Evolutionary conservation across 2,888 invertebrate species (phyloP), one percentile per base, ranked within the genome.

Genomic region (Dioctria rufipes): DNA sequence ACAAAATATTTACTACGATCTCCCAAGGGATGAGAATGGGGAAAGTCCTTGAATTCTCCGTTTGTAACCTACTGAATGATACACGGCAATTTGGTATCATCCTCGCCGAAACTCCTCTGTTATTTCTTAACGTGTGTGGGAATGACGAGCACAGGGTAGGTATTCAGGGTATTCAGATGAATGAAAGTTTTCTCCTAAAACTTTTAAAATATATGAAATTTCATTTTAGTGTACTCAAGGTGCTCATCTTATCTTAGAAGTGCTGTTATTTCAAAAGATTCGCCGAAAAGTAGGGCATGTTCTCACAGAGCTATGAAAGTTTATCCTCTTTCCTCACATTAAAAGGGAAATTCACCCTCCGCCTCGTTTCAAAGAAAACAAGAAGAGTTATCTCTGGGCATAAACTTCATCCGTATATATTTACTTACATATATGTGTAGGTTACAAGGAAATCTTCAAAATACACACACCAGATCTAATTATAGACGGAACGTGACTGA

Each of bases 401-500:
- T 60, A 75, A 75, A 75, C 75, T 61, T 75, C 42, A 58, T 46
- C 60, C 75, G 43, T 25, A 13, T 42, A 60, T 54, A 75, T 42
- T 25, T 25, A 25, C 25, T 25, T 25, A 43, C 40, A 75, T 75
- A 13, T n/a, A 75, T 43, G 75, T 40, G 39, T 60, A 61, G 75
- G 75, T 42, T 37, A 39, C 67, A 39, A 46, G 51, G 71, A 71
- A 71, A 71, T 71, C 77, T 63, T 77, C 46, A 61, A 77, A 43
- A 61, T 63, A 77, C 77, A 77, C 49, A 65, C 66, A 78, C 13
- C 42, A 78, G 51, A 65, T 78, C 66, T 78, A 78, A 78, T 78
- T 78, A 78, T 63, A 78, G 78, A 54, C 49, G 63, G 66, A 78
- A 78, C 78, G 78, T 78, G 78, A 78, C 78, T 78, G 78, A 66